Evolutionary conservation across 2,113 vertebrate species (phyloP), one percentile per base, ranked within the genome.

Genomic region (Falcunculus frontatus): DNA sequence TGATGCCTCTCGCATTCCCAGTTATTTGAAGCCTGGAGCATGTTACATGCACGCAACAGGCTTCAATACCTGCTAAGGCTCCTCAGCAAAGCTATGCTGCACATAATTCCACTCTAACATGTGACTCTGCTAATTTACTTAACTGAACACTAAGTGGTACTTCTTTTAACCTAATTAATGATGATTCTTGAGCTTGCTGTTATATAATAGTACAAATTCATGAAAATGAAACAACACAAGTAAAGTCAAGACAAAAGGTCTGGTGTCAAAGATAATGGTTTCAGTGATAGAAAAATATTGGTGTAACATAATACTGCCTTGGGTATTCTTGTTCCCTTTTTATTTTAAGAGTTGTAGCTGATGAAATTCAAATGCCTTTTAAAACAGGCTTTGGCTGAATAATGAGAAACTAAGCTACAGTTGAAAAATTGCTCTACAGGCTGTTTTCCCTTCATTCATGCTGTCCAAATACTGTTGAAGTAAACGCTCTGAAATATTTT

Each of bases 301-400:
- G 6, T 30, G 46, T 25, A 67, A 52, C 10, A 10, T 70, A 88
- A 13, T 57, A 65, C 30, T 67, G 7, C 63, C 44, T 63, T 6
- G 1, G 30, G 29, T 90, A 63, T 70, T 64, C 18, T 60, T 74
- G 8, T 59, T 73, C 17, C 8, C 91, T 62, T 91, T 80, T 83
- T 44, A 70, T 5, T 4, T 78, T 56, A 27, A 47, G 35, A 59
- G 14, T 15, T 53, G 49, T 41, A 55, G 59, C 63, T 74, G 42
- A 70, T 90, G 44, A 94, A 94, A 93, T 84, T 91, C 22, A 92
- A 88, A 80, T 20, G 6, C 22, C 39, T 79, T 91, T 92, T 63
- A 70, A 65, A 74, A 60, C 2, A n/a, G 64, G 44, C 25, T 92
- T 90, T 77, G 53, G 52, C 37, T 69, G 32, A 84, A 68, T 64